These are phyloP conservation scores for Puntigrus tetrazona DNA, from an alignment of 2,113 vertebrate genomes.

Conservation along the genomic window DNA sequence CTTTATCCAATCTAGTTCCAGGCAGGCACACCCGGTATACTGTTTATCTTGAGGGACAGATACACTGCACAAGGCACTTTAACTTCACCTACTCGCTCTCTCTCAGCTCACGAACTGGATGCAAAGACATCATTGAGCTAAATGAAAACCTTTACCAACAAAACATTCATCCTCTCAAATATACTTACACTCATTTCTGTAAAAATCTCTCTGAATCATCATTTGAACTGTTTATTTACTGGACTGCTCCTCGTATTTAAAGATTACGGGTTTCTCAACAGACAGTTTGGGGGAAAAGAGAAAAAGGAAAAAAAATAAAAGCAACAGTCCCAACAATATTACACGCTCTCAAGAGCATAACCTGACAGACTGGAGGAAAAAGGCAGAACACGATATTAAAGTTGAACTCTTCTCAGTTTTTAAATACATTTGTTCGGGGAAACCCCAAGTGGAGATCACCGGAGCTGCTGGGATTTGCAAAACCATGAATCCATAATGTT, in stretches of 20 bases:
- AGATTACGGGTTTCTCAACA: conserved; percentile 57
- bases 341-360: conserved; percentile 48
- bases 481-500: conserved; percentile 13
- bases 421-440: conserved; percentile 24
- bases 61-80: conserved; percentile 80
- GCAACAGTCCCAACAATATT: conserved; percentile 49
- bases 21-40: conserved; percentile 66
- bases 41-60: conserved; percentile 71
- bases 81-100: conserved; percentile 67
- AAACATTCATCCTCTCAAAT: conserved; percentile 74
- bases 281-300: conserved; percentile 51
- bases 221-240: conserved; percentile 61
- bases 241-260: conserved; percentile 61
- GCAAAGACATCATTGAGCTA: conserved; percentile 62
- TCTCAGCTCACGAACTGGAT: conserved; percentile 65
- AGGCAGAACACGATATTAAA: conserved; percentile 25
- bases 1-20: conserved; percentile 46
- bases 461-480: conserved; percentile 36
- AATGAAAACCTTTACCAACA: conserved; percentile 60
- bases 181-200: conserved; percentile 69
- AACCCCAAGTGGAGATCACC: conserved; percentile 8
- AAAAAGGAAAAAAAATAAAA: conserved; percentile 26
- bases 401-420: conserved; percentile 44
- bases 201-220: conserved; percentile 73
- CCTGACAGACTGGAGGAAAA: conserved; percentile 35